These are phyloP conservation scores for Cybosia mesomella DNA, from an alignment of 2,888 invertebrate genomes.

Conservation along the genomic window DNA sequence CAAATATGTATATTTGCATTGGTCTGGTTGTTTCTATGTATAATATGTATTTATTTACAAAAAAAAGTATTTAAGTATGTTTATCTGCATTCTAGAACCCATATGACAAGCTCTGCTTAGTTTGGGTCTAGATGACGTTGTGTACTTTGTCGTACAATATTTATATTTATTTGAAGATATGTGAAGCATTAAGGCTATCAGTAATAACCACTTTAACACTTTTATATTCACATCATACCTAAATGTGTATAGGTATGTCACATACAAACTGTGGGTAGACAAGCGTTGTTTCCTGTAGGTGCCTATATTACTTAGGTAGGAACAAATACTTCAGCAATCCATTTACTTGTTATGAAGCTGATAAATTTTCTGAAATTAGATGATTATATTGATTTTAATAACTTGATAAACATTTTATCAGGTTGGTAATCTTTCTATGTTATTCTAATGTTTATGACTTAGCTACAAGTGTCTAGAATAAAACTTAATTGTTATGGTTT, in stretches of 20 bases:
- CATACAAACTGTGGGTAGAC: slow-evolving; percentile 26
- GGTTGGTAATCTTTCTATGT: background rate
- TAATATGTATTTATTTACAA: too few relatives aligned
- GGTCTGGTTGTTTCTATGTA: too few relatives aligned
- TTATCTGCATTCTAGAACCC: too few relatives aligned
- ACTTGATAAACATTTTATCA: background rate
- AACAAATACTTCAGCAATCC: background rate
- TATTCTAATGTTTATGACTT: background rate
- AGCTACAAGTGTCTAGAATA: background rate
- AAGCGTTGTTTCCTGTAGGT: background rate
- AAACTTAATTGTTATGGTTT: background rate
- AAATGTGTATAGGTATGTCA: background rate
- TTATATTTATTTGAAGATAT: background rate
- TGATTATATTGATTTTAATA: background rate
- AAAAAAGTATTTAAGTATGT: too few relatives aligned
- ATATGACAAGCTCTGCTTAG: too few relatives aligned
- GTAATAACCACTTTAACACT: slow-evolving; percentile 26
- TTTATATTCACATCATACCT: background rate
- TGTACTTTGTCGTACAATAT: too few relatives aligned
- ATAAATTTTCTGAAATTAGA: background rate
- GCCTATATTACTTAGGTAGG: background rate
- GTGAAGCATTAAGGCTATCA: slow-evolving; percentile 41
- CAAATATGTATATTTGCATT: too few relatives aligned
- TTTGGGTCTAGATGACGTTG: too few relatives aligned
- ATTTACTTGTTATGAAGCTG: background rate